These are phyloP conservation scores for Drosophila nasuta DNA, from an alignment of 1,140 invertebrate genomes.

Conservation along the genomic window DNA sequence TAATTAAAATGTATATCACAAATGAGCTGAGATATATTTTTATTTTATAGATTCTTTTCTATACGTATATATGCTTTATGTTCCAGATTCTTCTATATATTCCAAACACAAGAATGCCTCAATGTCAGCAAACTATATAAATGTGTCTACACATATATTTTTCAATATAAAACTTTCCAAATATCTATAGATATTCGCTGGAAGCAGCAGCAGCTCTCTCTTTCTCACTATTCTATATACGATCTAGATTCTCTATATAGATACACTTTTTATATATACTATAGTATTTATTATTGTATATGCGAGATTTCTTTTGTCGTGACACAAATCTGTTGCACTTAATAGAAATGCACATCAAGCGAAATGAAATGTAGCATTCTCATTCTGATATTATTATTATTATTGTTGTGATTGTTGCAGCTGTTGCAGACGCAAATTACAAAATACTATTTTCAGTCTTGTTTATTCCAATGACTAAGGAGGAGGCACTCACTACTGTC, in stretches of 20 bases:
- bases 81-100: not conserved
- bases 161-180: slow-evolving; percentile 2
- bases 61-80: slow-evolving; percentile 3
- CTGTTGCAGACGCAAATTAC: slow-evolving; percentile 66
- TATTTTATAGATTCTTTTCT: not conserved
- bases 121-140: slow-evolving; percentile 50
- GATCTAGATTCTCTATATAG: not conserved
- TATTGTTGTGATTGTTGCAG: slow-evolving; percentile 31
- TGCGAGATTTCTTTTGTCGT: slow-evolving; percentile 7
- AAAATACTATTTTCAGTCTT: slow-evolving; percentile 42
- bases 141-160: slow-evolving; percentile 7
- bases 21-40: slow-evolving; percentile 1
- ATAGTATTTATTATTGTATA: slow-evolving; percentile 1
- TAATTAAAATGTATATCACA: slow-evolving; percentile 3
- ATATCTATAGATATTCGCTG: slow-evolving; percentile 21
- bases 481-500: slow-evolving; percentile 76
- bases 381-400: not conserved
- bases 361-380: slow-evolving; percentile 11
- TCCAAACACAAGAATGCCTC: slow-evolving; percentile 37
- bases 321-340: slow-evolving; percentile 42
- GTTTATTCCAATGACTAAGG: slow-evolving; percentile 64
- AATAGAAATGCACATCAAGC: slow-evolving; percentile 21
- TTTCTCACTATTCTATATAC: not conserved
- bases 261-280: slow-evolving; percentile 13
- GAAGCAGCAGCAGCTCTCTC: not conserved